A percentile compares a stretch with the other conserved stretches of the same genome.
Evolutionary conservation across 2,113 vertebrate species (phyloP).

Genomic region (Scolopax mira): DNA sequence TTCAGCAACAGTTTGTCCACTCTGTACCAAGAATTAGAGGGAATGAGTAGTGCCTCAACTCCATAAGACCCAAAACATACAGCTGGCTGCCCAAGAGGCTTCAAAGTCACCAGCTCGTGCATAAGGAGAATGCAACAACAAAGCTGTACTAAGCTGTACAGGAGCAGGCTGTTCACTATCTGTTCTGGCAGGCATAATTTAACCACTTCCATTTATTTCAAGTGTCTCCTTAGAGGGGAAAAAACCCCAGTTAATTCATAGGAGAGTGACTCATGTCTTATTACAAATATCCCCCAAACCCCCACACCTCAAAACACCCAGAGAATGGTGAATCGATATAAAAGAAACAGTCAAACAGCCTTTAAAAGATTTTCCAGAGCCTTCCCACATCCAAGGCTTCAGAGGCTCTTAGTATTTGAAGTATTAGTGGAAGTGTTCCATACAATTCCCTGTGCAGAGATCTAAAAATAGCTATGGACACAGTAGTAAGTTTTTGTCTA

Average conservation of each 20-base stretch:
- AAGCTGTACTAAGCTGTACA: neutral
- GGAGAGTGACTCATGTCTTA: neutral
- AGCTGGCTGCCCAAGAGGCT: neutral
- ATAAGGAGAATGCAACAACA: fast-evolving
- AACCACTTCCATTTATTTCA: neutral
- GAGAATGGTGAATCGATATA: neutral
- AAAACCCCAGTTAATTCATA: neutral
- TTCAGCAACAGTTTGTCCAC: neutral
- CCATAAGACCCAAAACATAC: neutral
- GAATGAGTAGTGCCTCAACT: neutral
- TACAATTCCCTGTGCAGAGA: constrained; percentile 32
- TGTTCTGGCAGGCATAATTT: neutral
- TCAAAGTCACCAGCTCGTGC: neutral
- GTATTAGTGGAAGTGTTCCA: constrained; percentile 57
- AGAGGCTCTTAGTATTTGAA: constrained; percentile 33
- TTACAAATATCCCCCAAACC: neutral
- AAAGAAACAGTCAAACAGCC: neutral
- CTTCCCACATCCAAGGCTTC: constrained; percentile 27
- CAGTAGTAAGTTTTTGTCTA: constrained; percentile 46
- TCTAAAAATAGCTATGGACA: constrained; percentile 56
- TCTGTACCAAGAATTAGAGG: neutral
- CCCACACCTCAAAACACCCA: neutral
- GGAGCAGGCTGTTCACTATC: neutral
- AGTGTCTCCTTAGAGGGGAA: neutral
- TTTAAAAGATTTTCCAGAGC: constrained; percentile 45